Conservation (phyloP, 2,113 vertebrate species). For the Calidris pygmaea region DNA sequence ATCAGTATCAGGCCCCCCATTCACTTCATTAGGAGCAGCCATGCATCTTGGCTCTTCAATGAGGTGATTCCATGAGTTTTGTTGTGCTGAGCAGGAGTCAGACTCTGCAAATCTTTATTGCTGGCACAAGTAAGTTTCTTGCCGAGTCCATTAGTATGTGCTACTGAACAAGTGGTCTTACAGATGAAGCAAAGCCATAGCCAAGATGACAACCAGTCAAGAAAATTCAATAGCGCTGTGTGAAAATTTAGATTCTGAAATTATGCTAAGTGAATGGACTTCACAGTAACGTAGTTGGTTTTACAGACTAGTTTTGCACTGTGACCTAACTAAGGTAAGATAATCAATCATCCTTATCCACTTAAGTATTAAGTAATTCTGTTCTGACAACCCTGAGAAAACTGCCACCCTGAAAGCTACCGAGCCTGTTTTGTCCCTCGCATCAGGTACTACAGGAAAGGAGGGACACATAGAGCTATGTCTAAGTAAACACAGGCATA, state of each 20-base stretch:
- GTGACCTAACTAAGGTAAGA: background rate
- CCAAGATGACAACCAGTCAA: background rate
- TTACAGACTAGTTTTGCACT: background rate
- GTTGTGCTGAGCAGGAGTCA: background rate
- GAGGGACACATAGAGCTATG: rapidly evolving
- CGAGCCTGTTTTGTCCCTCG: background rate
- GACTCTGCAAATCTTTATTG: background rate
- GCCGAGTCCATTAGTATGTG: background rate
- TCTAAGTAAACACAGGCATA: background rate
- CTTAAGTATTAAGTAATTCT: background rate
- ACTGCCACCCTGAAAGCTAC: background rate
- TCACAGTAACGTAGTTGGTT: background rate
- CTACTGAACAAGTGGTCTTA: background rate
- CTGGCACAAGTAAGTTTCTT: background rate
- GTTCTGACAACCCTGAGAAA: background rate
- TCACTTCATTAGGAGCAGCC: background rate
- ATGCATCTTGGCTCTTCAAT: background rate
- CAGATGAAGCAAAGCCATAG: background rate
- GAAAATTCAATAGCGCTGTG: background rate
- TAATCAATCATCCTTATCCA: background rate
- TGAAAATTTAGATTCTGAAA: constrained; percentile 1
- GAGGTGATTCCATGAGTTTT: background rate
- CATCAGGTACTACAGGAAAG: background rate
- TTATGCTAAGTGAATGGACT: background rate
- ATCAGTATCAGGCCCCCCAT: background rate